Evolutionary conservation across 2,888 invertebrate species (phyloP), one percentile per base, ranked within the genome.

Genomic region (Odontothrips loti): DNA sequence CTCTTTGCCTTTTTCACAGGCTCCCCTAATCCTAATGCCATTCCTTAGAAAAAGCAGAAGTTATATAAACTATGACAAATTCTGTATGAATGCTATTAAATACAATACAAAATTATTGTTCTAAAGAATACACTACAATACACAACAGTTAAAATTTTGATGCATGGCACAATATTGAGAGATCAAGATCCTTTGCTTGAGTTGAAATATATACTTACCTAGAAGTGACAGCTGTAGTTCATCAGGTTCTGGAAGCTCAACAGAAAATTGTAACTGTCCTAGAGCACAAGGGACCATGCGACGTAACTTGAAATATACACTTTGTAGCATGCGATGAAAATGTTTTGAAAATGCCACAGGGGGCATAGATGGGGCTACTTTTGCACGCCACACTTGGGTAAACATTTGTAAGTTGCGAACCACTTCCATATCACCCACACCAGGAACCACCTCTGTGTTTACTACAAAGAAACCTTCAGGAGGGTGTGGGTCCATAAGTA

Each of bases 271-370:
- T 48, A 97, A 89, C 86, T 95, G 92, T 83, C 94, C 93, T 27
- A 98, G 89, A 23, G 95, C 95, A 87, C 95, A 96, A 0, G 97
- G 97, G 83, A 93, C 92, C 92, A 96, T 92, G 20, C 94, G 90
- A 17, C 97, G 90, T 85, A 98, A 89, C 88, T 97, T 98, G 88
- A 97, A 97, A 86, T 93, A 95, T 80, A 97, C 92, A 83, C 93
- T 93, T 90, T 91, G 90, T 86, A 91, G 86, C 79, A 89, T 86
- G 82, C 88, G 88, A 15, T 90, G 89, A 82, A 91, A 90, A 84
- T 90, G 89, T 82, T 87, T 87, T 82, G 87, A 87, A 81, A 88
- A 86, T 83, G 87, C 86, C 17, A 88, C 88, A 0, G 89, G 87
- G 1, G 88, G 87, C 83, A 89, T 88, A 51, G 87, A 87, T 1